Base-by-base conservation (phyloP, 2,113 vertebrate genomes). In the Chinchilla lanigera region DNA sequence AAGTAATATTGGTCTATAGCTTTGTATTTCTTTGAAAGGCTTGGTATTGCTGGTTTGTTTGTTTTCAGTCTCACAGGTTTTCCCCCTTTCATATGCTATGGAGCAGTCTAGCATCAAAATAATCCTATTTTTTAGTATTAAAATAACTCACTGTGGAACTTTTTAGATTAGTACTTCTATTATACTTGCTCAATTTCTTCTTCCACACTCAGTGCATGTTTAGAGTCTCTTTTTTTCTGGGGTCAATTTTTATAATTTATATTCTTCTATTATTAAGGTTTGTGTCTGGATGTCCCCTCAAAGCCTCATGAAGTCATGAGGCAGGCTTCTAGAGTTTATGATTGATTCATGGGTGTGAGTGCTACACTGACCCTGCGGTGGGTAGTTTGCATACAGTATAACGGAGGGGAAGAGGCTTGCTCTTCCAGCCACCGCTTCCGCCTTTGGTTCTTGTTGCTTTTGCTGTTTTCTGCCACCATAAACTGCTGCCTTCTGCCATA, bases 111-210 rank as follows among this genome's bases (percentile, higher is more conserved):
- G 16, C 9, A 93, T 91, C 35, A 81, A 86, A 81, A 95, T 54
- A 80, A 35, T 52, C 28, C 92, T 96, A 94, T 83, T 41, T 75
- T 75, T 94, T 90, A 91, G 87, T 17, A 69, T 80, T 85, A 91
- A 95, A 93, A 86, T 71, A 96, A 92, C 44, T 89, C 52, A 93
- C 54, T 73, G 7, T 78, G 33, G 91, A 93, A 89, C 50, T 90
- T 35, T 28, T 35, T 67, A 9, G 54, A 33, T 93, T 85, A 89
- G 41, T 89, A 47, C 30, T 90, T 94, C 94, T 86, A 58, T 63
- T 67, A 95, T 17, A 95, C 26, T 80, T 88, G 60, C 35, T 88
- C 28, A 81, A 89, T 94, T 87, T 93, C 35, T 77, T 95, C 86
- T 93, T 93, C 86, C 61, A 94, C 1, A 26, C 0, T 47, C 44